phyloP scores from a whole-genome alignment of 2,113 vertebrate species.

The Pungitius pungitius region DNA sequence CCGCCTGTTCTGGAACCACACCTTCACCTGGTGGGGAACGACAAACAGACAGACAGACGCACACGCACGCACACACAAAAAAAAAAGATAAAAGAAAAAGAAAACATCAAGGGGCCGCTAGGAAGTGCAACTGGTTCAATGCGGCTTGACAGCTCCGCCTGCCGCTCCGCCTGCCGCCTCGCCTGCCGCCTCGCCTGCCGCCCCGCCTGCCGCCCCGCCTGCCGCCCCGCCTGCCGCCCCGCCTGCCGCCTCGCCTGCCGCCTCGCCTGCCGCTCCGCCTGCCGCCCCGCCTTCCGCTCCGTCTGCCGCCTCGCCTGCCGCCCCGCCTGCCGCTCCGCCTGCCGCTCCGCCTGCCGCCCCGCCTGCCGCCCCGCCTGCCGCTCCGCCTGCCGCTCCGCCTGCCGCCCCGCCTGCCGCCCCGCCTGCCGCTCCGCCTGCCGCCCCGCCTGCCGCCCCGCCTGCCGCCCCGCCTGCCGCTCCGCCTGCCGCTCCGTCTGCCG shows the following conservation, averaged over 20 bases:
- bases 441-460: too few species aligned
- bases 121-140: background rate
- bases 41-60: background rate
- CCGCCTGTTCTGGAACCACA: conserved; percentile 98
- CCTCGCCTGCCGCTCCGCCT: too few species aligned
- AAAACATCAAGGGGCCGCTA: background rate
- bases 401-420: too few species aligned
- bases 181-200: too few species aligned
- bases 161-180: too few species aligned
- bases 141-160: conserved; percentile 71
- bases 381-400: too few species aligned
- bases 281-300: too few species aligned
- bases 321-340: background rate
- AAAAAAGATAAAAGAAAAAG: background rate
- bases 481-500: background rate
- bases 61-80: too few species aligned
- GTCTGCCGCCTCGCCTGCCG: conserved; percentile 76
- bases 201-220: too few species aligned
- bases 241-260: conserved; percentile 82
- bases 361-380: conserved; percentile 76
- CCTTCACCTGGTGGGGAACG: conserved; percentile 87
- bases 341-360: too few species aligned
- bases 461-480: too few species aligned
- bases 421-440: conserved; percentile 65
- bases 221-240: conserved; percentile 42